Percentiles rank a stretch among this genome's conserved stretches.
phyloP scores from a whole-genome alignment of 2,888 invertebrate genomes.

The Protonemura montana region DNA sequence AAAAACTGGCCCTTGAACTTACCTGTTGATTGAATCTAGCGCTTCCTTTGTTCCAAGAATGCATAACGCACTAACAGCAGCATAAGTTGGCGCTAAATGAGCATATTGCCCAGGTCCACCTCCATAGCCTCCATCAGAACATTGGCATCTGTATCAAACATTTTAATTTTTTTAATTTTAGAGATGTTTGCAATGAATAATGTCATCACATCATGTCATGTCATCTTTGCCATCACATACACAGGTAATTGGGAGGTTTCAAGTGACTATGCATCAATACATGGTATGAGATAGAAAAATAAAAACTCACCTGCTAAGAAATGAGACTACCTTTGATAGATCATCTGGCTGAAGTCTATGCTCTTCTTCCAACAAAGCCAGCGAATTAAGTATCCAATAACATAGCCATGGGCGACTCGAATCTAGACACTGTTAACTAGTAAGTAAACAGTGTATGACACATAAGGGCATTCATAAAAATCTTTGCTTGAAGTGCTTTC shows the following conservation, averaged over 20 bases:
- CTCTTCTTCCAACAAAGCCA: constrained; percentile 76
- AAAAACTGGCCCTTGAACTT: too few relatives aligned
- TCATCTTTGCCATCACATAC: too few relatives aligned
- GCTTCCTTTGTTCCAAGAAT: constrained; percentile 86
- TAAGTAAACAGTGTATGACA: neutral
- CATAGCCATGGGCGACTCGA: constrained; percentile 96
- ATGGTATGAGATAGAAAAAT: neutral
- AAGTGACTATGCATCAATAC: neutral
- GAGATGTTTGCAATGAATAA: constrained; percentile 37
- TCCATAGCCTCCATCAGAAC: constrained; percentile 84
- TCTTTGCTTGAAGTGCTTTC: too few relatives aligned
- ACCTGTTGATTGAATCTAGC: constrained; percentile 86
- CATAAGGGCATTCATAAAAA: neutral
- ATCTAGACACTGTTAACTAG: constrained; percentile 74
- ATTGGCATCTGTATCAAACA: constrained; percentile 69
- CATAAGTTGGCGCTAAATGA: constrained; percentile 97
- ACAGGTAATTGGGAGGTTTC: too few relatives aligned
- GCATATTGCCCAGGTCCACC: constrained; percentile 94
- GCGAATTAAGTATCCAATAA: constrained; percentile 95
- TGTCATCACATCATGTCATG: too few relatives aligned
- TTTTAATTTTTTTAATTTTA: constrained; percentile 28
- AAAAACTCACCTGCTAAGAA: constrained; percentile 64
- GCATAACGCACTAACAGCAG: constrained; percentile 91
- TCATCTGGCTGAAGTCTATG: constrained; percentile 64
- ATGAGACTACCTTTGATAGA: constrained; percentile 65